Conservation (phyloP, 2,797 vertebrate species). For the Spondyliosoma cantharus region DNA sequence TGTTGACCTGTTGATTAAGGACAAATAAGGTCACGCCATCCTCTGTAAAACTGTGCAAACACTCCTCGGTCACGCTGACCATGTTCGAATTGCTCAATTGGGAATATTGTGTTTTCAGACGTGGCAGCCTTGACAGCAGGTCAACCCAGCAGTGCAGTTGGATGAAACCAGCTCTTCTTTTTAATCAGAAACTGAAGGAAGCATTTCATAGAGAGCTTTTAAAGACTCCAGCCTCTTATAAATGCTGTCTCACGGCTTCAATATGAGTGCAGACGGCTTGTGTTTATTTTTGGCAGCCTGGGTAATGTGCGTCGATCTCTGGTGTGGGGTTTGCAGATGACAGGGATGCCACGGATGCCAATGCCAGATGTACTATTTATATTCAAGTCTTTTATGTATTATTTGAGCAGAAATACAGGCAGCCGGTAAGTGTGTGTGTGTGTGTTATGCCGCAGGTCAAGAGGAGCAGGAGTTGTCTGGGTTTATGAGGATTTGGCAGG, state of each 20-base stretch:
- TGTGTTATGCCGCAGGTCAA: conserved; percentile 23
- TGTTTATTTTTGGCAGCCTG: conserved; percentile 73
- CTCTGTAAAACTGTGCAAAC: background rate
- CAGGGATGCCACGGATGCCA: conserved; percentile 69
- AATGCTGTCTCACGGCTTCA: conserved; percentile 64
- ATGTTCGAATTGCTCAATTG: background rate
- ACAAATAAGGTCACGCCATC: conserved; percentile 5
- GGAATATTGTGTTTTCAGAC: background rate
- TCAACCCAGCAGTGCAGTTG: background rate
- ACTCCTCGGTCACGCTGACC: conserved; percentile 15
- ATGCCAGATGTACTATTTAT: conserved; percentile 59
- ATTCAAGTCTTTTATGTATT: conserved; percentile 35
- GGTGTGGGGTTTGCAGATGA: conserved; percentile 60
- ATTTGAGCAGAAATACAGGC: conserved; percentile 37
- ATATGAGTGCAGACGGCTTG: conserved; percentile 38
- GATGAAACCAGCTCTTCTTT: background rate
- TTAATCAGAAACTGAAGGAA: conserved; percentile 3
- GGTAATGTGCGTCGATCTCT: conserved; percentile 34
- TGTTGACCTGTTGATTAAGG: background rate
- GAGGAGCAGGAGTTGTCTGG: conserved; percentile 26
- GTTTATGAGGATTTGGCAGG: conserved; percentile 48
- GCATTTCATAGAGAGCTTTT: conserved; percentile 14
- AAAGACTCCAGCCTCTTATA: conserved; percentile 41
- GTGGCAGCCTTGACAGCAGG: background rate
- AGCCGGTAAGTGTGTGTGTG: conserved; percentile 25